Base-by-base conservation (phyloP, 2,113 vertebrate genomes). In the Marmota flaviventris region DNA sequence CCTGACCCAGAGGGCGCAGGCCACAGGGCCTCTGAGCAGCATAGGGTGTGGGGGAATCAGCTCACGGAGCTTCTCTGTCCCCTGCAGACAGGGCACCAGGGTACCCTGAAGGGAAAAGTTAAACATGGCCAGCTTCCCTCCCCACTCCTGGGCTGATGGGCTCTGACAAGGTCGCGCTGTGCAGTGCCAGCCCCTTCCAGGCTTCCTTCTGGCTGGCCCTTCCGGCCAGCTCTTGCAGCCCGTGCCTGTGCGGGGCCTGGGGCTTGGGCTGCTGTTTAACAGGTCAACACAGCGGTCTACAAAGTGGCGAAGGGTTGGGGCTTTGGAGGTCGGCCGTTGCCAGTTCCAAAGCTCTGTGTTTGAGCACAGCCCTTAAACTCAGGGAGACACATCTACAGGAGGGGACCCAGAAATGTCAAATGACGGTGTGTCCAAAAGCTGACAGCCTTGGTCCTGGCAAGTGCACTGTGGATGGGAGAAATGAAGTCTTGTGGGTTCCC, bases 321-420 rank as follows among this genome's bases (percentile, higher is more conserved):
- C 73, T 82, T 63, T 24, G 27, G 20, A 86, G 42, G 85, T 12
- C 14, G 27, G 79, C 51, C 25, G 63, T 63, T 34, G 11, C 58
- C 92, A 17, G 27, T 79, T 34, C 5, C 25, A 86, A 51, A 32
- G 1, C 4, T 5, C 58, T 24, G 0, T 13, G 48, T 10, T 9
- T 27, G 73, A 48, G 22, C 58, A 51, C n/a, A 12, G 37, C 32
- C 34, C 13, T n/a, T 24, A 4, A 3, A 13, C 56, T 39, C 53
- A 2, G 1, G 9, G 42, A 45, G 69, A 69, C 65, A 12, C 27
- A 1, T 13, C 69, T 48, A 29, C 12, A 37, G 76, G 56, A 34
- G n/a, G 25, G 4, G 37, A 10, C 8, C 11, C 39, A 5, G 0
- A 0, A 4, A 14, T 51, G 48, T 34, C 10, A 79, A 5, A 51